Percentiles rank a stretch among this genome's conserved stretches.
Evolutionary conservation across 2,113 vertebrate genomes (phyloP).

Genomic region (Myotis brandtii): DNA sequence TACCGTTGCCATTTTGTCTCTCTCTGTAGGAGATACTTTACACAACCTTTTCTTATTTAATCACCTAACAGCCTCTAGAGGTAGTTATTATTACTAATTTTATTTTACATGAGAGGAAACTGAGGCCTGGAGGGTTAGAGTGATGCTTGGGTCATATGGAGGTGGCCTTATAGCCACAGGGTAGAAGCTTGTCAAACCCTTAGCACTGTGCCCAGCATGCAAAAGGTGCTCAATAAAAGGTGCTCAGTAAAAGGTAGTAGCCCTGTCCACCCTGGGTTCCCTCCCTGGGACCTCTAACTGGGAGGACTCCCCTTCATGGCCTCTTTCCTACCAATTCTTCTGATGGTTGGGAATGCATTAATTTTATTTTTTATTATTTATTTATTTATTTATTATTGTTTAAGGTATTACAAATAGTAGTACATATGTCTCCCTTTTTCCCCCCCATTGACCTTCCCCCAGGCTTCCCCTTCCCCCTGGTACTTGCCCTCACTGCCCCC

Average conservation of each 20-base stretch:
- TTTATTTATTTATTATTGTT: too few species aligned
- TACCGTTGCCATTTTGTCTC: too few species aligned
- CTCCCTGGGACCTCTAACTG: background rate
- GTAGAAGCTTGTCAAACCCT: background rate
- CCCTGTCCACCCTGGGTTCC: background rate
- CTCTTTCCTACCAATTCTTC: background rate
- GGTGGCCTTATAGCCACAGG: background rate
- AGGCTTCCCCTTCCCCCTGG: too few species aligned
- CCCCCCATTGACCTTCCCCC: too few species aligned
- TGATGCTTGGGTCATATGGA: background rate
- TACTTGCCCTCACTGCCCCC: too few species aligned
- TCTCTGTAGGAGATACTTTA: conserved; percentile 30
- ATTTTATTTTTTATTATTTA: too few species aligned
- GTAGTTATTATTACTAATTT: conserved; percentile 9
- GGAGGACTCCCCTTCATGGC: background rate
- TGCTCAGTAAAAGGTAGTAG: background rate
- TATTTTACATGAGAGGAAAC: too few species aligned
- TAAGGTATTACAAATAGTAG: too few species aligned
- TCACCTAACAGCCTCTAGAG: background rate
- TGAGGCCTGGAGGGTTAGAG: background rate
- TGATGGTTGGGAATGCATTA: background rate
- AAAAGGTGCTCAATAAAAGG: background rate
- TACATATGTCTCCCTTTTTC: too few species aligned
- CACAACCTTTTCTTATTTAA: conserved; percentile 47
- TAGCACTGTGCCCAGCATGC: background rate